phyloP scores from a whole-genome alignment of 2,888 invertebrate species.

The Meteorus colon region DNA sequence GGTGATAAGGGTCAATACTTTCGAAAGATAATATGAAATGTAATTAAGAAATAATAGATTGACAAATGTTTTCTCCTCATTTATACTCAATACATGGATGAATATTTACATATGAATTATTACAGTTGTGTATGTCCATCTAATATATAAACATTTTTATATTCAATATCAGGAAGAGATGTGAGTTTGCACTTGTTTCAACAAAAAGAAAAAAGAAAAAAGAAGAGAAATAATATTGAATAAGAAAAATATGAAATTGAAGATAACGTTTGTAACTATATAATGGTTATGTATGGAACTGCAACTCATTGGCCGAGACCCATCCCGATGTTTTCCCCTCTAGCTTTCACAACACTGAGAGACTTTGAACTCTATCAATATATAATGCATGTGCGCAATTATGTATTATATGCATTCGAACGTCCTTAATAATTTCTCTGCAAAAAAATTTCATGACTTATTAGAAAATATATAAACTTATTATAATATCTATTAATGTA shows the following conservation, averaged over 20 bases:
- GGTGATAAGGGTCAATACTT: too few species aligned
- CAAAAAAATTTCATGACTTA: neutral
- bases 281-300: neutral
- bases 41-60: too few species aligned
- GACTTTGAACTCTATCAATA: constrained; percentile 7
- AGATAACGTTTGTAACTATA: neutral
- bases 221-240: too few species aligned
- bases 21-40: too few species aligned
- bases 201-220: neutral
- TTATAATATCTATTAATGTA: too few species aligned
- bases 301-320: neutral
- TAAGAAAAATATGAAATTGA: too few species aligned
- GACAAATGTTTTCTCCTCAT: too few species aligned
- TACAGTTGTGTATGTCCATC: neutral
- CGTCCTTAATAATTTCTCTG: neutral
- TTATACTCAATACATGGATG: neutral
- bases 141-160: constrained; percentile 14
- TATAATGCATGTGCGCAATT: neutral
- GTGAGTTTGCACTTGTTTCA: neutral
- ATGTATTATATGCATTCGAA: neutral
- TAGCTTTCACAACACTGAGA: neutral
- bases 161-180: constrained; percentile 10
- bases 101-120: neutral
- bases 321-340: neutral
- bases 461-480: too few species aligned